Base-by-base conservation (phyloP, 2,888 invertebrate genomes). In the Archips xylosteana region DNA sequence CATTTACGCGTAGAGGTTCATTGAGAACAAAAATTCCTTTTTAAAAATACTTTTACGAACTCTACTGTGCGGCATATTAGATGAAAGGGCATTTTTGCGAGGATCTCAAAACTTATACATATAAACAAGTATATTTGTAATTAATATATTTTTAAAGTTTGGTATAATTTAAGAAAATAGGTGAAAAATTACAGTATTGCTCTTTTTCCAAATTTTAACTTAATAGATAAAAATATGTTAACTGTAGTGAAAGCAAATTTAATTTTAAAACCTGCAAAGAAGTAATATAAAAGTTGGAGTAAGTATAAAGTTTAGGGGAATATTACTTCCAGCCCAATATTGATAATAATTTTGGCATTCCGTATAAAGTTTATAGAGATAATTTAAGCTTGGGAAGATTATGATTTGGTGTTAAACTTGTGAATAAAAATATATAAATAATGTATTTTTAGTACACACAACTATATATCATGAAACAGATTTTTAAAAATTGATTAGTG, bases 231-330 rank as follows among this genome's bases (percentile, higher is more conserved):
- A 12, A 32, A 57, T 3, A 12, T 5, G 32, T 54, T 9, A 32
- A 57, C 8, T 57, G 57, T 32, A 32, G 9, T 57, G 32, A 57
- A 32, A 57, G 12, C 32, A 57, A 32, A 12, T 57, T 57, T 23
- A 57, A 32, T 4, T 57, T 57, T 23, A 57, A 57, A 32, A 57
- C 32, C 32, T 32, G 32, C 32, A 57, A 12, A 10, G 12, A 15
- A 63, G 45, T 63, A 45, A 63, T 63, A 63, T 45, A 63, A 62
- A 63, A 63, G 45, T 63, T 32, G 8, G 12, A 61, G 12, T 61
- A 39, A 45, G 39, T 39, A 39, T n/a, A 39, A 63, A 63, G 45
- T 45, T 47, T 45, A 39, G 3, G 13, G 45, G 12, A 63, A 45
- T 10, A 45, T 45, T 15, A 45, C 62, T 45, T 47, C 45, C 45